Conservation (phyloP, 2,113 vertebrate genomes). For the Bos indicus region DNA sequence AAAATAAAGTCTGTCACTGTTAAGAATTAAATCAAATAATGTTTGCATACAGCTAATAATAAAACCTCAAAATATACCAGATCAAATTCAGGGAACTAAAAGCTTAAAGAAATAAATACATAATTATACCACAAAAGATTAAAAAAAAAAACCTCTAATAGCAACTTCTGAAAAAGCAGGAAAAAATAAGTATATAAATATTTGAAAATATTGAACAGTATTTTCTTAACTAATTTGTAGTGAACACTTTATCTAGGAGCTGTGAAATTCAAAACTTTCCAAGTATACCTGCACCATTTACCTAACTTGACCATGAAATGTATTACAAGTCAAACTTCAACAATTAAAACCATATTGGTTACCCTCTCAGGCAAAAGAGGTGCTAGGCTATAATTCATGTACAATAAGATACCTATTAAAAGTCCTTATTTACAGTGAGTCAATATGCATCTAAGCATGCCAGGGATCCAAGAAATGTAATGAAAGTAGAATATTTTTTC, state of each 20-base stretch:
- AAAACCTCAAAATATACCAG: neutral
- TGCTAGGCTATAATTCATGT: neutral
- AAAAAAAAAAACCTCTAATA: neutral
- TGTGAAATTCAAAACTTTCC: neutral
- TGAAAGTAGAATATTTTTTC: neutral
- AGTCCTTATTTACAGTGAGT: neutral
- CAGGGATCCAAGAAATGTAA: neutral
- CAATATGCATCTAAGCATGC: neutral
- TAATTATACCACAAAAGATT: neutral
- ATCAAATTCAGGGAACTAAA: neutral
- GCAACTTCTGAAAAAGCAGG: neutral
- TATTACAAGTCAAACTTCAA: neutral
- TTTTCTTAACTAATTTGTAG: neutral
- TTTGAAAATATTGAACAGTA: neutral
- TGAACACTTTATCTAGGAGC: neutral
- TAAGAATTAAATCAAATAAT: neutral
- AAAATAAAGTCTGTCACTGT: neutral
- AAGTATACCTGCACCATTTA: neutral
- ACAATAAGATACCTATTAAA: neutral
- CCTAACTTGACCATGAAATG: neutral
- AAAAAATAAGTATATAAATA: neutral
- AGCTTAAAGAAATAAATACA: neutral
- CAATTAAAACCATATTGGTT: neutral
- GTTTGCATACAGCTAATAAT: neutral
- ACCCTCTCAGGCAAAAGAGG: neutral